Evolutionary conservation across 1,140 invertebrate genomes (phyloP).

Genomic region (Druon quercuslanigerum): DNA sequence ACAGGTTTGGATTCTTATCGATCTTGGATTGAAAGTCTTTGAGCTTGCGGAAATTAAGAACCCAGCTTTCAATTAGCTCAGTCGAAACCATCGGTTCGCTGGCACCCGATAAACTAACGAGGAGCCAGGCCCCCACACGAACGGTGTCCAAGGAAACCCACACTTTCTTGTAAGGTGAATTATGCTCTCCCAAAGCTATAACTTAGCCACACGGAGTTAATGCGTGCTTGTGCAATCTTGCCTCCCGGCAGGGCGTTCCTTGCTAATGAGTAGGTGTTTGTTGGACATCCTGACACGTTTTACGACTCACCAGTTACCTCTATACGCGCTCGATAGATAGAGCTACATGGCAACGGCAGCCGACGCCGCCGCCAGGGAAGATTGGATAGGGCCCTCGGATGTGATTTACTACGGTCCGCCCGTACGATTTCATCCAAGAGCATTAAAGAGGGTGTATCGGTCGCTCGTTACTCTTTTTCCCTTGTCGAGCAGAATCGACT

Average conservation of each 20-base stretch:
- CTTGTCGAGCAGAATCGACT: slow-evolving; percentile 33
- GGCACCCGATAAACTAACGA: slow-evolving; percentile 66
- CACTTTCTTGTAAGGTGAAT: slow-evolving; percentile 65
- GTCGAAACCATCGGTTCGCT: slow-evolving; percentile 37
- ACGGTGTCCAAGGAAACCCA: slow-evolving; percentile 53
- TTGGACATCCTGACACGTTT: slow-evolving; percentile 73
- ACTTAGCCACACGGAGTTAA: slow-evolving; percentile 69
- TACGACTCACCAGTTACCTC: slow-evolving; percentile 72
- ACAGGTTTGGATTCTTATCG: slow-evolving; percentile 12
- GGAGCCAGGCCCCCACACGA: slow-evolving; percentile 59
- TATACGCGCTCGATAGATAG: slow-evolving; percentile 58
- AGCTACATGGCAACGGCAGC: slow-evolving; percentile 55
- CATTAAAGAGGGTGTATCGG: slow-evolving; percentile 35
- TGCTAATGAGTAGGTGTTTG: slow-evolving; percentile 74
- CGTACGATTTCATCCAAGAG: slow-evolving; percentile 59
- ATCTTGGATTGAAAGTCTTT: not conserved
- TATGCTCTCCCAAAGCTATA: slow-evolving; percentile 66
- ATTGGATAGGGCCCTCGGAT: slow-evolving; percentile 40
- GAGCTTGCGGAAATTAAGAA: slow-evolving; percentile 58
- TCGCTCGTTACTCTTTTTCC: slow-evolving; percentile 44
- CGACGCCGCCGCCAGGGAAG: slow-evolving; percentile 58
- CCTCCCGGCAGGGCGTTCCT: slow-evolving; percentile 63
- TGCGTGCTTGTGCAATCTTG: slow-evolving; percentile 69
- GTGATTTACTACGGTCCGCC: slow-evolving; percentile 62
- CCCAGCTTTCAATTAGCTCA: slow-evolving; percentile 63